These are phyloP conservation scores for Hydrolagus colliei DNA, from an alignment of 2,797 vertebrate species.

Conservation along the genomic window DNA sequence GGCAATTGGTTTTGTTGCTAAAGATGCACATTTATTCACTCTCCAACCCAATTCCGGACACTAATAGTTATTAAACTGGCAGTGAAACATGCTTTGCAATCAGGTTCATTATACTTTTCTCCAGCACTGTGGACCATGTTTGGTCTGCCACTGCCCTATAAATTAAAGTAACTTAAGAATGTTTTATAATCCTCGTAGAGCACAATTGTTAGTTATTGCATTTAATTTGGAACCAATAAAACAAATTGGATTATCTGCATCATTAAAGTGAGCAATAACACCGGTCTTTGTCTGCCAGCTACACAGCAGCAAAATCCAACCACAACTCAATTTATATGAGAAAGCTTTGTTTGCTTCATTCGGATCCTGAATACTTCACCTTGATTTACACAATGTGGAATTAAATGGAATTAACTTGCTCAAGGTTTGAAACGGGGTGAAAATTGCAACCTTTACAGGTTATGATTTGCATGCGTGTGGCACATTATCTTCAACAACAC, in stretches of 20 bases:
- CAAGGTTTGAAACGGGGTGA: background rate
- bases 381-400: background rate
- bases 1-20: conserved; percentile 52
- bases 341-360: background rate
- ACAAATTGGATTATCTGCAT: conserved; percentile 75
- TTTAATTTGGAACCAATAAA: conserved; percentile 41
- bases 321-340: background rate
- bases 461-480: background rate
- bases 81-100: background rate
- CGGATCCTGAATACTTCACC: background rate
- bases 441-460: background rate
- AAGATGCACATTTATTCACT: conserved; percentile 33
- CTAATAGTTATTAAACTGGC: background rate
- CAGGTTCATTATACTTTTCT: background rate
- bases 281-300: background rate
- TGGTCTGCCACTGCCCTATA: background rate
- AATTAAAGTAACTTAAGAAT: background rate
- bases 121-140: background rate
- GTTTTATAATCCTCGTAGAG: background rate
- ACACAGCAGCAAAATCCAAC: background rate
- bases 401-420: background rate
- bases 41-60: background rate
- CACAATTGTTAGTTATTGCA: conserved; percentile 5
- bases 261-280: conserved; percentile 54
- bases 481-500: background rate